These are phyloP conservation scores for Polyergus mexicanus DNA, from an alignment of 1,140 invertebrate genomes.

Conservation along the genomic window DNA sequence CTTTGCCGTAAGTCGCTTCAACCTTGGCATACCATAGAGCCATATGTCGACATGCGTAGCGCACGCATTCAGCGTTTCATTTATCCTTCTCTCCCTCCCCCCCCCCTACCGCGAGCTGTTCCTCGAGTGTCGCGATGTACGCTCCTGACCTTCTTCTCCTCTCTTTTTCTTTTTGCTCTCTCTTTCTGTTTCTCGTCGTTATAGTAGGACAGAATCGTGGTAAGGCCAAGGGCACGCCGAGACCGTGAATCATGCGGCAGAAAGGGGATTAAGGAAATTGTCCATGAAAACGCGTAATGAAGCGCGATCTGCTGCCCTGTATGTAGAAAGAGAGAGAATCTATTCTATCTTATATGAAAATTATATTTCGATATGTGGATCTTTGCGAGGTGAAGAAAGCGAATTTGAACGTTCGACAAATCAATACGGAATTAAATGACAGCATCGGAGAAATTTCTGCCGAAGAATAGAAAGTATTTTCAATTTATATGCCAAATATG, in stretches of 20 bases:
- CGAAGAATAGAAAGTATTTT: too few relatives aligned
- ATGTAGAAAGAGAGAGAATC: background rate
- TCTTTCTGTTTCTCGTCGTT: slow-evolving; percentile 2
- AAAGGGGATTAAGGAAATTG: slow-evolving; percentile 55
- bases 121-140: slow-evolving; percentile 25
- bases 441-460: too few relatives aligned
- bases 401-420: too few relatives aligned
- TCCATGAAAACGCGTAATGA: slow-evolving; percentile 26
- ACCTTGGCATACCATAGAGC: slow-evolving; percentile 63
- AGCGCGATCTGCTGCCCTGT: background rate
- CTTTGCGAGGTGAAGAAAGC: background rate
- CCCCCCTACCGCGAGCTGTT: background rate
- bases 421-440: background rate
- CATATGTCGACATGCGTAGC: slow-evolving; percentile 48
- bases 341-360: background rate
- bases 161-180: background rate
- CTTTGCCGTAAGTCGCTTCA: slow-evolving; percentile 58
- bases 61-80: slow-evolving; percentile 52
- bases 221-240: slow-evolving; percentile 56
- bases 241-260: slow-evolving; percentile 50
- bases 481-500: too few relatives aligned
- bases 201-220: slow-evolving; percentile 38
- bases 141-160: slow-evolving; percentile 1
- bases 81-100: slow-evolving; percentile 21
- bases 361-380: background rate